Conservation (phyloP, 2,888 invertebrate species). For the Drosophila peninsularis region DNA sequence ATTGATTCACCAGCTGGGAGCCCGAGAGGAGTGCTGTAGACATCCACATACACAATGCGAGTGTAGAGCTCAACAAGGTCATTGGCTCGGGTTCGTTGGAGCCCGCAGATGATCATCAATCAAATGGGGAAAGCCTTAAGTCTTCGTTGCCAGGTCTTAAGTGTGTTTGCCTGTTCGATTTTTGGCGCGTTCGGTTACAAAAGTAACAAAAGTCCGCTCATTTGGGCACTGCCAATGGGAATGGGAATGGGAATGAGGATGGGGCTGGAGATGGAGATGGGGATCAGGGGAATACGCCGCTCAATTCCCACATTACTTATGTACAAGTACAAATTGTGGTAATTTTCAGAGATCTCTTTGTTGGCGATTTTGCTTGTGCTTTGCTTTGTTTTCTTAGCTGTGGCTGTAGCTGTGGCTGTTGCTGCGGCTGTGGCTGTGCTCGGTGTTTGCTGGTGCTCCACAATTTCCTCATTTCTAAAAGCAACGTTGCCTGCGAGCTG, state of each 20-base stretch:
- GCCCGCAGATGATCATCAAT: constrained; percentile 76
- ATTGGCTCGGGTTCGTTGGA: constrained; percentile 63
- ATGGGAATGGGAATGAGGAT: not conserved
- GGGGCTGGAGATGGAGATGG: not conserved
- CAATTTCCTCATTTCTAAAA: constrained; percentile 80
- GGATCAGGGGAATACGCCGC: constrained; percentile 20
- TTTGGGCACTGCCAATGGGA: constrained; percentile 21
- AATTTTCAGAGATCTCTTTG: constrained; percentile 80
- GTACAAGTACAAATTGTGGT: constrained; percentile 82
- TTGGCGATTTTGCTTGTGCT: constrained; percentile 51
- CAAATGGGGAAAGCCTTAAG: constrained; percentile 65
- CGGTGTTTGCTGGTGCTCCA: constrained; percentile 45
- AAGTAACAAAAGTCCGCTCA: constrained; percentile 46
- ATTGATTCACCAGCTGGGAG: constrained; percentile 61
- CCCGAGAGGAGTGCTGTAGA: not conserved
- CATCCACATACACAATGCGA: not conserved
- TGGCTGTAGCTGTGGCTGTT: constrained; percentile 20
- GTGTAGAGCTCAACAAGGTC: constrained; percentile 61
- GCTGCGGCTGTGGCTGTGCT: constrained; percentile 1
- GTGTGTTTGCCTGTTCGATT: constrained; percentile 79
- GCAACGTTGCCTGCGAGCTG: constrained; percentile 34
- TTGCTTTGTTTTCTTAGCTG: constrained; percentile 19
- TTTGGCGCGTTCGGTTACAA: constrained; percentile 52
- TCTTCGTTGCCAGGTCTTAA: constrained; percentile 50
- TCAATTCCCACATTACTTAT: constrained; percentile 80